Percentiles rank a stretch among this genome's conserved stretches.
Conservation (phyloP, 2,888 invertebrate species). For the Yponomeuta plumbellus region DNA sequence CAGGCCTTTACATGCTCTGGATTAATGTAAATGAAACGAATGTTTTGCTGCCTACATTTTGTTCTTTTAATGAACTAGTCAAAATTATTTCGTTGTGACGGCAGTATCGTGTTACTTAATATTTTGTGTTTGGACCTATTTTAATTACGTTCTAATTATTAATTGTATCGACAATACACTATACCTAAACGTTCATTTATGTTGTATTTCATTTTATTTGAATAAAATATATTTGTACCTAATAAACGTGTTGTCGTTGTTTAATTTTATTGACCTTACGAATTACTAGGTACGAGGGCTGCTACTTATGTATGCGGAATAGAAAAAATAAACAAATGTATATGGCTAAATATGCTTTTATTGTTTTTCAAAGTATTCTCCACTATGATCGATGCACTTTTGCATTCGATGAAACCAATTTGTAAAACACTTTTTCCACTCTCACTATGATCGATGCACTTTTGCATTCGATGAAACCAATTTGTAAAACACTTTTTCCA, state of each 20-base stretch:
- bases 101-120: slow-evolving; percentile 25
- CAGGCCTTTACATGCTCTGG: no score
- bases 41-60: slow-evolving; percentile 11
- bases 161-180: neutral
- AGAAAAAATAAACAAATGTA: no score
- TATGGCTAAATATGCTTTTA: no score
- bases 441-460: no score
- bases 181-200: neutral
- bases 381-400: no score
- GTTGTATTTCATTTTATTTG: slow-evolving; percentile 55
- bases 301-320: no score
- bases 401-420: no score
- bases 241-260: slow-evolving; percentile 41
- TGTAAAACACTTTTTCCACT: no score
- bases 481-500: no score
- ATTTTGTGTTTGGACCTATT: neutral
- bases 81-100: slow-evolving; percentile 61
- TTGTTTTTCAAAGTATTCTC: no score
- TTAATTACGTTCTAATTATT: slow-evolving; percentile 3
- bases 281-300: no score
- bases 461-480: no score
- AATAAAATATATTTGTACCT: slow-evolving; percentile 66
- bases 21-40: neutral
- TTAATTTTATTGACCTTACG: neutral
- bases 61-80: slow-evolving; percentile 64